These are phyloP conservation scores for Bubo blakistoni DNA, from an alignment of 2,113 vertebrate genomes.

Conservation along the genomic window DNA sequence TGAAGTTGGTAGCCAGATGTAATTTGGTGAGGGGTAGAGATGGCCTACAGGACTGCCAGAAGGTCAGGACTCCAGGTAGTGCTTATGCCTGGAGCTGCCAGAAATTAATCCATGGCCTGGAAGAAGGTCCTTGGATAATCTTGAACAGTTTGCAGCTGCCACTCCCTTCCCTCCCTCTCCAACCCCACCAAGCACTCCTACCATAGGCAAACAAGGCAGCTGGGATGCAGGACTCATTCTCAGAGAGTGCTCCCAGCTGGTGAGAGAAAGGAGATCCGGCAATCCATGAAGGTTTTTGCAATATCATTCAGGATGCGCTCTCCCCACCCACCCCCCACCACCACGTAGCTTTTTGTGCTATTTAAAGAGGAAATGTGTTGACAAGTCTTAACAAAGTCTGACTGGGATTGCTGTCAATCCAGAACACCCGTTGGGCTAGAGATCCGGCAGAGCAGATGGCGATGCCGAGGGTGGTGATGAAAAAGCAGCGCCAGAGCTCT, in stretches of 20 bases:
- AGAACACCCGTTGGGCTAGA: not conserved
- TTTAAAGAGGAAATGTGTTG: slow-evolving; percentile 17
- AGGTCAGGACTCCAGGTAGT: not conserved
- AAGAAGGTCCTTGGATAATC: not conserved
- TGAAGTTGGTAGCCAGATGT: not conserved
- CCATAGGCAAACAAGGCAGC: not conserved
- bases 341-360: not conserved
- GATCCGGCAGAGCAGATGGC: not conserved
- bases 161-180: not conserved
- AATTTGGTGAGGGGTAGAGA: not conserved
- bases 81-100: not conserved
- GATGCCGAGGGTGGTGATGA: not conserved
- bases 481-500: not conserved
- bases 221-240: not conserved
- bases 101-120: not conserved
- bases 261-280: not conserved
- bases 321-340: too few relatives aligned
- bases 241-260: not conserved
- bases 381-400: not conserved
- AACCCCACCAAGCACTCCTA: not conserved
- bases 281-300: not conserved
- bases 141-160: not conserved
- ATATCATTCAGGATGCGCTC: not conserved
- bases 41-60: not conserved
- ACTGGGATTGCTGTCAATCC: not conserved